phyloP scores from a whole-genome alignment of 2,797 vertebrate species.

The Brachymystax lenok region DNA sequence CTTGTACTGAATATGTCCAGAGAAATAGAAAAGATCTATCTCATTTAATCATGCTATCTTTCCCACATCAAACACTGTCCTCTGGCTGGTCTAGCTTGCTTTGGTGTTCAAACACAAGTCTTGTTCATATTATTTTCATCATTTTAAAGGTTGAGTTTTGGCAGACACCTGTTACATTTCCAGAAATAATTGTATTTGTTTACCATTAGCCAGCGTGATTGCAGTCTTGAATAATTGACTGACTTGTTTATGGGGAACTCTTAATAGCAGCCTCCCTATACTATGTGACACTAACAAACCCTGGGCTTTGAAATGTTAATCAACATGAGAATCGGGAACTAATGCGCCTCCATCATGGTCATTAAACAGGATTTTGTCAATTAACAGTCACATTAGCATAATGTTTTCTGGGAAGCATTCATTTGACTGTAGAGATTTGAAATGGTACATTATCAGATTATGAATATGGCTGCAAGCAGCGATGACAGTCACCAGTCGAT shows the following conservation, averaged over 20 bases:
- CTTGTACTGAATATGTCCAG: background rate
- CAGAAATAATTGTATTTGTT: background rate
- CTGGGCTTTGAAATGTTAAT: constrained; percentile 18
- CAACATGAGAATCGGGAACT: background rate
- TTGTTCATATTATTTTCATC: background rate
- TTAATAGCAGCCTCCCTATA: background rate
- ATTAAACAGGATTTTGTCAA: constrained; percentile 9
- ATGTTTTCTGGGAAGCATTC: constrained; percentile 3
- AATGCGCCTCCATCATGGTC: background rate
- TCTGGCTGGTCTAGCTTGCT: background rate
- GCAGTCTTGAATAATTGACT: background rate
- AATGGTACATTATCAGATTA: background rate
- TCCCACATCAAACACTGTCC: background rate
- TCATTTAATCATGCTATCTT: background rate
- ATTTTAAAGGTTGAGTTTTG: background rate
- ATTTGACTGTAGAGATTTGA: constrained; percentile 7
- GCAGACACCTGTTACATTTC: background rate
- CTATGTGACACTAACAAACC: background rate
- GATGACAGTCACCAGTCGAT: constrained; percentile 4
- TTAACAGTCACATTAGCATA: constrained; percentile 9
- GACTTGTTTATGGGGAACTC: background rate
- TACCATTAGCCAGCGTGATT: background rate
- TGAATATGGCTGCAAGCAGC: background rate
- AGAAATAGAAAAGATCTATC: background rate
- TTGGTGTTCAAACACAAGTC: background rate